Base-by-base conservation (phyloP, 2,888 invertebrate genomes). In the Chymomyza amoena region DNA sequence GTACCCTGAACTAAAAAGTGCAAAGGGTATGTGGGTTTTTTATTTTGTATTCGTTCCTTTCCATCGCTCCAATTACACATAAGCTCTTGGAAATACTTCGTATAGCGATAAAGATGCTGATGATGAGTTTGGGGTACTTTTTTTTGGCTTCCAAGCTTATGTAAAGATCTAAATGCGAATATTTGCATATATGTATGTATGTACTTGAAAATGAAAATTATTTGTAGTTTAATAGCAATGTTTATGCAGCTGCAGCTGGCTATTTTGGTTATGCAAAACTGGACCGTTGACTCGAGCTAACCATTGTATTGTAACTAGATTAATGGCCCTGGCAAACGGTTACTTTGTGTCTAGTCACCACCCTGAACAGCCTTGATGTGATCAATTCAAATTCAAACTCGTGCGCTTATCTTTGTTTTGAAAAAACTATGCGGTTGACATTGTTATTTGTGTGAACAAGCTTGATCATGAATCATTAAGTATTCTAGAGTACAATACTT, bases 311-410 rank as follows among this genome's bases (percentile, higher is more conserved):
- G 45, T 50, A 64, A 20, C 20, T 32, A 32, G 39, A 73, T 61
- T 73, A 73, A 50, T 73, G 71, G 66, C 71, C 71, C 39, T 71
- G 71, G 66, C 66, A 73, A 71, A 72, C 66, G 66, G 61, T 66
- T 57, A 73, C 70, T 61, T 61, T 54, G 16, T 50, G 54, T 1
- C 20, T 54, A 54, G 74, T 39, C 62, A 13, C 51, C 15, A 54
- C 18, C 57, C 36, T 54, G 50, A 20, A 64, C 45, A 32, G 67
- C 56, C 64, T 57, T 61, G 80, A 20, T 54, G 61, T 68, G 54
- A 54, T 57, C 39, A 68, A 39, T 63, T 67, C 28, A 13, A 67
- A 62, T 73, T 63, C 25, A 59, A 62, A 70, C 62, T 68, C 68
- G 61, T 61, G 61, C 2, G 20, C 50, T 67, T 56, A 25, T 32